Percentiles rank a stretch among this genome's conserved stretches.
Evolutionary conservation across 1,140 invertebrate species (phyloP).

Genomic region (Atta cephalotes): DNA sequence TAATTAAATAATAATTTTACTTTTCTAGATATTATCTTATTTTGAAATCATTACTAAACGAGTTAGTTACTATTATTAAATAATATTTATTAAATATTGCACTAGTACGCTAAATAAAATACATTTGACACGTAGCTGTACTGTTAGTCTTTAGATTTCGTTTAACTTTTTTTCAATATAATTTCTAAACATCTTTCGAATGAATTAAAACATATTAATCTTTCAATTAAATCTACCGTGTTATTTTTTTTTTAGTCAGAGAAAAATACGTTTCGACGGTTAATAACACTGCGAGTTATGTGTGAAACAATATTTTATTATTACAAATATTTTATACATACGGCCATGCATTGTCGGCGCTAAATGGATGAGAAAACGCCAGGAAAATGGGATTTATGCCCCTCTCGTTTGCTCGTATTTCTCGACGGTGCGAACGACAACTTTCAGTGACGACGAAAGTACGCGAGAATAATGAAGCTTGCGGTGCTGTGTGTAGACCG

Average conservation of each 20-base stretch:
- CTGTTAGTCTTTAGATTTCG: too few relatives aligned
- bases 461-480: constrained; percentile 48
- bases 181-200: too few relatives aligned
- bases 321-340: constrained; percentile 40
- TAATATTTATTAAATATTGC: too few relatives aligned
- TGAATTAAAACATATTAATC: not conserved
- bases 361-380: constrained; percentile 3
- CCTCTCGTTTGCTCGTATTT: constrained; percentile 37
- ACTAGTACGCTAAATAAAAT: too few relatives aligned
- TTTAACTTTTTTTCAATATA: too few relatives aligned
- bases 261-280: not conserved
- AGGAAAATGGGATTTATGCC: constrained; percentile 48
- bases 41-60: too few relatives aligned
- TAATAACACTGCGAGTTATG: not conserved
- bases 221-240: not conserved
- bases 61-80: too few relatives aligned
- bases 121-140: too few relatives aligned
- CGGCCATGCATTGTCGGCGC: not conserved
- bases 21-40: too few relatives aligned
- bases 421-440: constrained; percentile 27
- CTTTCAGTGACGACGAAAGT: constrained; percentile 47
- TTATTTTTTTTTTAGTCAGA: not conserved
- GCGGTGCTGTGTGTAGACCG: not conserved
- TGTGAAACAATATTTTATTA: constrained; percentile 16
- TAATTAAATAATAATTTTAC: too few relatives aligned